Evolutionary conservation across 2,797 vertebrate genomes (phyloP).

Genomic region (Pogonophryne albipinna): DNA sequence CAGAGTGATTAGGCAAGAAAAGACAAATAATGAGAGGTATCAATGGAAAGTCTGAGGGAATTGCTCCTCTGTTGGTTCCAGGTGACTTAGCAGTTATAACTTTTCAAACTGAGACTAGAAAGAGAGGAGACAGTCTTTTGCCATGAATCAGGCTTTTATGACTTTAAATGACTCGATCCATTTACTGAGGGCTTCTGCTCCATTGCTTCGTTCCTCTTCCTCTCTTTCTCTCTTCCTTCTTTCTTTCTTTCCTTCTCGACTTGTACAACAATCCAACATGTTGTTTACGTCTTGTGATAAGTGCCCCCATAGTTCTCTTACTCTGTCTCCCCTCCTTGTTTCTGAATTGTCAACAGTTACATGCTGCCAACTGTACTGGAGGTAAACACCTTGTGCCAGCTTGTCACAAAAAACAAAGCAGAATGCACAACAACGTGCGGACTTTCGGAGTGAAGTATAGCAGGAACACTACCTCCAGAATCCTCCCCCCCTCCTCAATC

Average conservation of each 20-base stretch:
- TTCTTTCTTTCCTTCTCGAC: conserved; percentile 9
- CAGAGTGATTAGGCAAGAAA: conserved; percentile 22
- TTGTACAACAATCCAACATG: conserved; percentile 46
- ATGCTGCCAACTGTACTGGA: conserved; percentile 22
- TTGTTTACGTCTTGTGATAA: conserved; percentile 50
- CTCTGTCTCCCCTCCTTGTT: conserved; percentile 13
- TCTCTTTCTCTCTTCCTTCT: conserved; percentile 39
- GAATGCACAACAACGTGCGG: conserved; percentile 61
- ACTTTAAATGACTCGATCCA: conserved; percentile 74
- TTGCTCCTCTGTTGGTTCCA: conserved; percentile 56
- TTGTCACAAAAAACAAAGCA: conserved; percentile 48
- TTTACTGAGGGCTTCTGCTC: conserved; percentile 59
- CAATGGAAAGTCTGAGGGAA: conserved; percentile 33
- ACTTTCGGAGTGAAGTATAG: conserved; percentile 37
- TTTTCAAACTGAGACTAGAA: conserved; percentile 61
- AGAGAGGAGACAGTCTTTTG: conserved; percentile 70
- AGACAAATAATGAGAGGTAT: conserved; percentile 7
- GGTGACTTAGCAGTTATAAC: conserved; percentile 66
- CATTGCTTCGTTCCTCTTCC: conserved; percentile 53
- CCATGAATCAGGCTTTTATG: conserved; percentile 78
- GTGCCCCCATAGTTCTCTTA: conserved; percentile 31
- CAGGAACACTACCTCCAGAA: conserved; percentile 55
- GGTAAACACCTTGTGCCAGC: conserved; percentile 36
- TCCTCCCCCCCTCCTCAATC: conserved; percentile 59
- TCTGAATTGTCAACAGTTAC: conserved; percentile 27